These are phyloP conservation scores for Gadopsis marmoratus DNA, from an alignment of 2,797 vertebrate species.

Conservation along the genomic window DNA sequence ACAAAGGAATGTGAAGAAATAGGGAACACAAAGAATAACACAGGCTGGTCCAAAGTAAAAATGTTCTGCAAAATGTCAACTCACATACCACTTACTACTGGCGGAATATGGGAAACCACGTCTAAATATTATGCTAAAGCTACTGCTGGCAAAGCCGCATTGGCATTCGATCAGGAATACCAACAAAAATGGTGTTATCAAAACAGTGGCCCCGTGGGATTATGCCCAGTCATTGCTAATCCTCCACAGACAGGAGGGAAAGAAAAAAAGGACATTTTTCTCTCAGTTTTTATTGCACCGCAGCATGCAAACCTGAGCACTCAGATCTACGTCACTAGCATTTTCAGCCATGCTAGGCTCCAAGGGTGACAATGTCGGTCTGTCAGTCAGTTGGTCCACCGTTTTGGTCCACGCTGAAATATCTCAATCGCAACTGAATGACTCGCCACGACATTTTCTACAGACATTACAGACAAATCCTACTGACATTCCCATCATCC, in stretches of 20 bases:
- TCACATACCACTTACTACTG: constrained; percentile 42
- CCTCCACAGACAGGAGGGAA: constrained; percentile 27
- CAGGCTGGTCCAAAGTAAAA: constrained; percentile 49
- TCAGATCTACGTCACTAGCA: background rate
- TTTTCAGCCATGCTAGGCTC: background rate
- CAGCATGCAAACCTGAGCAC: constrained; percentile 1
- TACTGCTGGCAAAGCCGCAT: constrained; percentile 58
- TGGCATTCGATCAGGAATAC: constrained; percentile 53
- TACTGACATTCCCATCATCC: too few relatives aligned
- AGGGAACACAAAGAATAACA: constrained; percentile 17
- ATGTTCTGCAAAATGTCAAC: constrained; percentile 61
- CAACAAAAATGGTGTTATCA: constrained; percentile 63
- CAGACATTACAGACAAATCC: background rate
- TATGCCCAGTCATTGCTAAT: constrained; percentile 45
- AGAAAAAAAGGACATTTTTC: background rate
- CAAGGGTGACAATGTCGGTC: too few relatives aligned
- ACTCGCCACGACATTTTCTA: background rate
- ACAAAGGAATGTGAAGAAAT: constrained; percentile 61
- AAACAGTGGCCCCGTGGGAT: constrained; percentile 57
- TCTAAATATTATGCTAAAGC: constrained; percentile 67
- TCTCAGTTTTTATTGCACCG: constrained; percentile 1
- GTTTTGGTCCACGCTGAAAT: background rate
- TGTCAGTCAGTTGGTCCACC: background rate
- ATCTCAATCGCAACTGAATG: background rate
- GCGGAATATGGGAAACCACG: constrained; percentile 53